Evolutionary conservation across 2,888 invertebrate species (phyloP).

Genomic region (Dryocosmus kuriphilus): DNA sequence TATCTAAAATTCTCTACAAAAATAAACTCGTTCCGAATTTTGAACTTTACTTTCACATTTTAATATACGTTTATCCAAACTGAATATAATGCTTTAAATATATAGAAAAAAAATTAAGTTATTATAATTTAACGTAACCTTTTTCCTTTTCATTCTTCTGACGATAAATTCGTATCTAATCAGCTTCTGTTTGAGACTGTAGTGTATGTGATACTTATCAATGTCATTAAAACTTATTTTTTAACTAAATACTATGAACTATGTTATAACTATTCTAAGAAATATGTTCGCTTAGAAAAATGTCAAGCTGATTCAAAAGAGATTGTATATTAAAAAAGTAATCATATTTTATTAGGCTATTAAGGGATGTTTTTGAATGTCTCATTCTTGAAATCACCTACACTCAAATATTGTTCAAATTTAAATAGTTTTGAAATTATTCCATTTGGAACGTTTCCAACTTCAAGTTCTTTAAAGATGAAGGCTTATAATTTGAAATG

Average conservation of each 20-base stretch:
- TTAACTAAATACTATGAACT: neutral
- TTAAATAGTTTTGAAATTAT: neutral
- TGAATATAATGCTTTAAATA: neutral
- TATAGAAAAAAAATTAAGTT: neutral
- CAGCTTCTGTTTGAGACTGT: constrained; percentile 27
- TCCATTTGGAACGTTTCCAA: neutral
- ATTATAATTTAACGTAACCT: neutral
- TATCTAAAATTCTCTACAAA: too few species aligned
- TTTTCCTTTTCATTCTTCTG: constrained; percentile 19
- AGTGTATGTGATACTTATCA: constrained; percentile 27
- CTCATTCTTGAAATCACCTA: too few species aligned
- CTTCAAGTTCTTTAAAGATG: too few species aligned
- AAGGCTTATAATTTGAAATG: too few species aligned
- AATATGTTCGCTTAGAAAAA: too few species aligned
- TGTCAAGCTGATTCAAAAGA: too few species aligned
- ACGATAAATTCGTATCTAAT: constrained; percentile 34
- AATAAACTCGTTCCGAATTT: too few species aligned
- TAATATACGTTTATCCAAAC: neutral
- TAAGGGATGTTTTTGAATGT: too few species aligned
- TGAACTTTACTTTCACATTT: neutral
- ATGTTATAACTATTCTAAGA: too few species aligned
- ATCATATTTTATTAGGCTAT: too few species aligned
- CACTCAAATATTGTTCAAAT: neutral
- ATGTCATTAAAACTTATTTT: constrained; percentile 16
- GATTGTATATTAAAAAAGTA: too few species aligned